A percentile compares a stretch with the other conserved stretches of the same genome.
phyloP scores from a whole-genome alignment of 2,888 invertebrate species.

The Meteorus cinctellus region DNA sequence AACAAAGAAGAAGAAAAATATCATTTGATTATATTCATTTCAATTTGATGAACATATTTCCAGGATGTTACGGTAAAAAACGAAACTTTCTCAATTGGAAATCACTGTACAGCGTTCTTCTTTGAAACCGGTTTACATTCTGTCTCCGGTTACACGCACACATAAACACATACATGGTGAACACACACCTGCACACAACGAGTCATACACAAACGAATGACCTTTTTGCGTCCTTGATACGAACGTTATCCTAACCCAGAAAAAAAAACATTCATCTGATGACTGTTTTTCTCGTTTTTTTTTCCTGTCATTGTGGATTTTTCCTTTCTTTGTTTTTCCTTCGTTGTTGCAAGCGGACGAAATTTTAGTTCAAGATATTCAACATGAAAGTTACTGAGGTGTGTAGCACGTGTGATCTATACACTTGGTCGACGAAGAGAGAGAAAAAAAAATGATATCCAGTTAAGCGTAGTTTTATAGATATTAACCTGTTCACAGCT shows the following conservation, averaged over 20 bases:
- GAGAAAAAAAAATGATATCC: not conserved
- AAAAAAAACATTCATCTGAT: not conserved
- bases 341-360: not conserved
- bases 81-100: conserved; percentile 54
- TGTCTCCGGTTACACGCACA: not conserved
- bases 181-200: not conserved
- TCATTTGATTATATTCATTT: not conserved
- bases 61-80: conserved; percentile 28
- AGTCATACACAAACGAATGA: conserved; percentile 17
- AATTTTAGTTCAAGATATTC: not conserved
- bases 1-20: conserved; percentile 1
- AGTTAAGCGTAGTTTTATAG: conserved; percentile 10
- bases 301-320: too few species aligned
- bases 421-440: not conserved
- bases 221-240: conserved; percentile 28
- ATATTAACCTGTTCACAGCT: conserved; percentile 36
- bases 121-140: conserved; percentile 49
- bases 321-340: not conserved
- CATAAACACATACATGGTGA: not conserved
- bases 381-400: not conserved
- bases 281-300: not conserved
- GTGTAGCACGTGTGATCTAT: conserved; percentile 7
- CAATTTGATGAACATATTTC: not conserved
- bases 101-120: conserved; percentile 42
- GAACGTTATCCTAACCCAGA: conserved; percentile 12